These are phyloP conservation scores for Scopus umbretta DNA, from an alignment of 2,113 vertebrate species.

Conservation along the genomic window DNA sequence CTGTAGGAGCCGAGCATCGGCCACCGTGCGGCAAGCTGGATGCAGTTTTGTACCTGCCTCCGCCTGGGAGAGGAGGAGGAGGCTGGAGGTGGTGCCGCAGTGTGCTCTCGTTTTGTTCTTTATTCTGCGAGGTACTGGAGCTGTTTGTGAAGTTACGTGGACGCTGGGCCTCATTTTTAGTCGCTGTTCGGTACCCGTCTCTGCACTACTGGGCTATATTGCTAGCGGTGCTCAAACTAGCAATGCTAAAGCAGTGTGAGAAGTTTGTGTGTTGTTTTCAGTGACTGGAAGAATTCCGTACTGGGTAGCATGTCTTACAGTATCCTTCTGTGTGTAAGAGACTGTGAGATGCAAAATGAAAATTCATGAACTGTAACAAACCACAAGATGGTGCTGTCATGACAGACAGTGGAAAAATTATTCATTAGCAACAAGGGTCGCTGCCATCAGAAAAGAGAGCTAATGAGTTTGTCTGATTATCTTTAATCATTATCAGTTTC, in stretches of 20 bases:
- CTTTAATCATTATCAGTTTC: background rate
- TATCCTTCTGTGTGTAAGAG: background rate
- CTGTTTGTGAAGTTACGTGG: background rate
- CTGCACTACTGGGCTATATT: background rate
- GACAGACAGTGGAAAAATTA: background rate
- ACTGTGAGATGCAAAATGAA: background rate
- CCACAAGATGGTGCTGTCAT: slow-evolving; percentile 55
- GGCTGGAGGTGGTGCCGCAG: no score
- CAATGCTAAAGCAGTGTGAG: background rate
- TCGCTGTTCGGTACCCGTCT: no score
- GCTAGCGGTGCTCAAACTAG: background rate
- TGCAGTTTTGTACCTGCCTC: no score
- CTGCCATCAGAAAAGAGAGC: rapidly evolving
- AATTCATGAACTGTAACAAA: background rate
- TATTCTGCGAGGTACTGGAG: background rate
- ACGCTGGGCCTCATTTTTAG: rapidly evolving
- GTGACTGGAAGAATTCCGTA: background rate
- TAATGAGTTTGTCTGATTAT: background rate
- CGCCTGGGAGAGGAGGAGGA: no score
- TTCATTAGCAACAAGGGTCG: background rate
- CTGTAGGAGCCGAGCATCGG: no score
- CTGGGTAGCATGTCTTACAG: rapidly evolving
- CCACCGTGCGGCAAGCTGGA: no score
- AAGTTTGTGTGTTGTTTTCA: background rate
- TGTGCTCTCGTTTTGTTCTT: no score